Evolutionary conservation across 2,113 vertebrate genomes (phyloP), one percentile per base, ranked within the genome.

Genomic region (Odontophorus gujanensis): DNA sequence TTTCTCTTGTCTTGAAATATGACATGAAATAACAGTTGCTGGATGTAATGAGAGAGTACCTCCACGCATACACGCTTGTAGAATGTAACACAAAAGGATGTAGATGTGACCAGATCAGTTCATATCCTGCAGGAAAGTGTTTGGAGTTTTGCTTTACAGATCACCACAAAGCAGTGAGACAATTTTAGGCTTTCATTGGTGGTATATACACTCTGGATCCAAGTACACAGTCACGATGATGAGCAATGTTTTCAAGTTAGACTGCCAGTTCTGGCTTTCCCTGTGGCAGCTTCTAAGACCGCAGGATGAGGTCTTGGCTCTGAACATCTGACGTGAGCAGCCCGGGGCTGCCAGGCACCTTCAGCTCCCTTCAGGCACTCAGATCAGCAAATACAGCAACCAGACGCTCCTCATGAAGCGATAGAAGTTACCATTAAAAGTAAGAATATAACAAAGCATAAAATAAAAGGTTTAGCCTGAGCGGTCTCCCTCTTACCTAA

Each of bases 151-250:
- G 4, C 63, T 11, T 40, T 69, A 9, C 45, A 62, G 45, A 5
- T 40, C 40, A 4, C 40, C 2, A 2, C 21, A 15, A 8, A 71
- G 68, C 0, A 26, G 9, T n/a, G 51, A 24, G 74, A 24, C 24
- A 32, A 17, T 7, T 69, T n/a, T 8, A 57, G 66, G 22, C 14
- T 91, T 51, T 34, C 30, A 8, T 1, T 11, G 48, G 6, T 55
- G 40, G 51, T 53, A 4, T 1, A 0, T 21, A 28, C 43, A 1
- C 34, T 47, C 51, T 32, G 13, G 30, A 68, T 11, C 47, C 71
- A 8, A 22, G 11, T 3, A 66, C 77, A 1, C 32, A 6, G 42
- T 9, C 58, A 67, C 47, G 15, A 3, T 0, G 2, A 21, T 4
- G 83, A 68, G 53, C 72, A 34, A 26, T 3, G 1, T 7, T 21